Percentiles rank a stretch among this genome's conserved stretches.
phyloP scores from a whole-genome alignment of 1,140 invertebrate genomes.

The Anoplophora glabripennis region DNA sequence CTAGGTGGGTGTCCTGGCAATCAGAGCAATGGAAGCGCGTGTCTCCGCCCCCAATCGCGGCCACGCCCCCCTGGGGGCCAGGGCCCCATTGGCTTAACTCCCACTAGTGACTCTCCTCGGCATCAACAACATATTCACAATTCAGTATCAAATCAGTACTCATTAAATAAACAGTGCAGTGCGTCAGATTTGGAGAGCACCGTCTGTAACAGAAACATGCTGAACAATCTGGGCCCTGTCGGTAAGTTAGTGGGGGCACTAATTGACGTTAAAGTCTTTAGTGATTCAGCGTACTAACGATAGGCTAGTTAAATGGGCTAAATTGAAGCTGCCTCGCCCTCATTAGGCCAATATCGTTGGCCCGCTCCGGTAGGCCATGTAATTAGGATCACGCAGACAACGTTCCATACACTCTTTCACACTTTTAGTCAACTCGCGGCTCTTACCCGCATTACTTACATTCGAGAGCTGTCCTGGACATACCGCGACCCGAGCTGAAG shows the following conservation, averaged over 20 bases:
- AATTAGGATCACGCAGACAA: conserved; percentile 37
- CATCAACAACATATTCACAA: conserved; percentile 48
- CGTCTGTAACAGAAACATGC: conserved; percentile 36
- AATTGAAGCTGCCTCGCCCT: conserved; percentile 50
- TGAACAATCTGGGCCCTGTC: conserved; percentile 49
- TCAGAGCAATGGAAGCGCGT: conserved; percentile 34
- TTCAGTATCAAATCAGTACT: conserved; percentile 53
- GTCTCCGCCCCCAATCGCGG: conserved; percentile 22
- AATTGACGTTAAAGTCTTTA: conserved; percentile 50
- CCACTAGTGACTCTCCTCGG: conserved; percentile 36
- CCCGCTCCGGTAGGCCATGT: conserved; percentile 45
- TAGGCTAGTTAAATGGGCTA: conserved; percentile 50
- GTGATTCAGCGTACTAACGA: conserved; percentile 48
- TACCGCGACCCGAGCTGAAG: no score
- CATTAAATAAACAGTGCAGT: conserved; percentile 52
- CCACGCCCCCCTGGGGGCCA: conserved; percentile 37
- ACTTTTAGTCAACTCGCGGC: conserved; percentile 25
- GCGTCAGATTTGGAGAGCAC: conserved; percentile 40
- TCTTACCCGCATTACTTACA: not conserved
- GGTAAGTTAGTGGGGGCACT: conserved; percentile 49
- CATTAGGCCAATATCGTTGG: conserved; percentile 47
- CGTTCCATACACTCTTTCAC: conserved; percentile 26
- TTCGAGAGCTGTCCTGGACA: no score
- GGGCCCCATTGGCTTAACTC: conserved; percentile 37
- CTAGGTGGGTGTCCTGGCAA: conserved; percentile 16